Conservation (phyloP, 1,140 invertebrate genomes). For the Euura lappo region DNA sequence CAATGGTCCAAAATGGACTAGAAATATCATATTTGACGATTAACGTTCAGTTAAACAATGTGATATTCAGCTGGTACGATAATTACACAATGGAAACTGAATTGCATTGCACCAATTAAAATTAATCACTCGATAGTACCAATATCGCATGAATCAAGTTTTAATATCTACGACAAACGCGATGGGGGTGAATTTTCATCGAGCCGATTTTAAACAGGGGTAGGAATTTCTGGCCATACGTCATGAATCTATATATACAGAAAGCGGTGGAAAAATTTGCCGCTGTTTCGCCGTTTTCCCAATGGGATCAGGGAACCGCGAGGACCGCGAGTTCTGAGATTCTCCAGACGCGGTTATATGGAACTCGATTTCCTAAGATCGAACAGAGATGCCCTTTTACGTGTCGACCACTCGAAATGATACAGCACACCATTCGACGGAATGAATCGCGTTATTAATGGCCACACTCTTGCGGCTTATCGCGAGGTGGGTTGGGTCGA, state of each 20-base stretch:
- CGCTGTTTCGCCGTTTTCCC: background rate
- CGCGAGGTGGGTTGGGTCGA: background rate
- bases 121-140: background rate
- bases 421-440: background rate
- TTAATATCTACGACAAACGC: background rate
- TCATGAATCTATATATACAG: too few species aligned
- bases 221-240: too few species aligned
- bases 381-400: background rate
- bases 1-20: too few species aligned
- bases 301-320: background rate
- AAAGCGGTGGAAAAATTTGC: background rate
- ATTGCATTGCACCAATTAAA: background rate
- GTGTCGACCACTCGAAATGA: background rate
- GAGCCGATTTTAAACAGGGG: too few species aligned
- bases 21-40: too few species aligned
- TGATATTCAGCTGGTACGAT: too few species aligned
- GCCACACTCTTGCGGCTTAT: background rate
- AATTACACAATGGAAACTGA: too few species aligned
- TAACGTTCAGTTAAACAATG: too few species aligned
- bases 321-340: background rate
- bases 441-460: slow-evolving; percentile 5
- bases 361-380: background rate
- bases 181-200: background rate
- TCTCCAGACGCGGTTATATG: background rate
- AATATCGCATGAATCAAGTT: background rate